Percentiles rank a stretch among this genome's conserved stretches.
These are phyloP conservation scores for Siderastrea siderea DNA, from an alignment of 92 coral and sea anemone species.

Conservation along the genomic window DNA sequence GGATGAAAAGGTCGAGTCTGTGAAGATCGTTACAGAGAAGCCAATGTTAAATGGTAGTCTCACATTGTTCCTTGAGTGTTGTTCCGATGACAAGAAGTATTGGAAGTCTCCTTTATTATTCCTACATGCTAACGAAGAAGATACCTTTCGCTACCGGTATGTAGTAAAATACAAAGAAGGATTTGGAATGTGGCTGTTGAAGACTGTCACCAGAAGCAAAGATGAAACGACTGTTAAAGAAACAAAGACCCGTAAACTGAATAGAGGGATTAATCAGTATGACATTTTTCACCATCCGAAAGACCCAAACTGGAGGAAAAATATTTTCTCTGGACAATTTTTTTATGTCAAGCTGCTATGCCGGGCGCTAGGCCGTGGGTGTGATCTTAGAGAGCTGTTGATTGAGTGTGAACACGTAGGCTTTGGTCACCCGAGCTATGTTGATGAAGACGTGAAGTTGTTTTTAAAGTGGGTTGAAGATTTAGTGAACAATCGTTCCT, in stretches of 20 bases:
- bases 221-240: background rate
- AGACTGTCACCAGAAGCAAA: background rate
- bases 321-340: background rate
- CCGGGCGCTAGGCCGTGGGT: background rate
- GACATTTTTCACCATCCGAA: background rate
- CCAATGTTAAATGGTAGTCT: slow-evolving; percentile 1
- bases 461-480: slow-evolving; percentile 39
- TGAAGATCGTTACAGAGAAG: slow-evolving; percentile 26
- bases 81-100: slow-evolving; percentile 10
- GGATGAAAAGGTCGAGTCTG: slow-evolving; percentile 49
- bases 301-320: background rate
- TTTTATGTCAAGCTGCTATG: slow-evolving; percentile 26
- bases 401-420: slow-evolving; percentile 78
- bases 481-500: background rate
- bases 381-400: slow-evolving; percentile 49
- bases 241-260: background rate
- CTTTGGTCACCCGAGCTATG: slow-evolving; percentile 37
- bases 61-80: slow-evolving; percentile 21
- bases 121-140: slow-evolving; percentile 15
- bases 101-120: slow-evolving; percentile 54
- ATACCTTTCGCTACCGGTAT: slow-evolving; percentile 54
- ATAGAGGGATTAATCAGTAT: background rate
- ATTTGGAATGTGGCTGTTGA: background rate
- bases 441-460: background rate
- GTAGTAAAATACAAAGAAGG: slow-evolving; percentile 39